Evolutionary conservation across 2,888 invertebrate genomes (phyloP).

Genomic region (Tipula confusa): DNA sequence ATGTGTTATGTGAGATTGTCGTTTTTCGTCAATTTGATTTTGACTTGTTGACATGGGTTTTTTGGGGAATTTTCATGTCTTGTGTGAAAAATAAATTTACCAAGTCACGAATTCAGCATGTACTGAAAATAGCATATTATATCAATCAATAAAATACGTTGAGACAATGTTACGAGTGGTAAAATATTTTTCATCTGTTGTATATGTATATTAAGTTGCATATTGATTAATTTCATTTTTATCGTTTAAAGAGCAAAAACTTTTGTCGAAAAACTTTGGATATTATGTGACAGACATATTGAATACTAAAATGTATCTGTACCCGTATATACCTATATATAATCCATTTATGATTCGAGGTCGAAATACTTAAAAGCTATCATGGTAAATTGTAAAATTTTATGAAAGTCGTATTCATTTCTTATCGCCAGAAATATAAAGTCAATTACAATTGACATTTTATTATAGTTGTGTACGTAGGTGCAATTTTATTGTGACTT

Average conservation of each 20-base stretch:
- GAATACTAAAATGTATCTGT: neutral
- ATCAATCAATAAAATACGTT: neutral
- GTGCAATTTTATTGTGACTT: no score
- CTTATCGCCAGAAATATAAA: neutral
- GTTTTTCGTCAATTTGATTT: neutral
- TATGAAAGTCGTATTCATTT: neutral
- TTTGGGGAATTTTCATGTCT: neutral
- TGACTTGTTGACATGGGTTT: slow-evolving; percentile 4
- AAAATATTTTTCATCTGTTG: neutral
- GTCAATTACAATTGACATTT: neutral
- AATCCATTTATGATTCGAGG: neutral
- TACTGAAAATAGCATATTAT: neutral
- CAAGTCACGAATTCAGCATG: neutral
- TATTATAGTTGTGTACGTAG: neutral
- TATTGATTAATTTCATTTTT: neutral
- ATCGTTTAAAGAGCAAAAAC: neutral
- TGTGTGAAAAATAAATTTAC: neutral
- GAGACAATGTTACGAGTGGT: neutral
- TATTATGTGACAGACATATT: neutral
- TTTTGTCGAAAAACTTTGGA: neutral
- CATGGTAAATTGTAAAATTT: neutral
- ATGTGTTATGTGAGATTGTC: neutral
- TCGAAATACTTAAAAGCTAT: neutral
- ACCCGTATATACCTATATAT: neutral
- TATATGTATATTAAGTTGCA: neutral